Evolutionary conservation across 2,797 vertebrate species (phyloP).

Genomic region (Macrochelys suwanniensis): DNA sequence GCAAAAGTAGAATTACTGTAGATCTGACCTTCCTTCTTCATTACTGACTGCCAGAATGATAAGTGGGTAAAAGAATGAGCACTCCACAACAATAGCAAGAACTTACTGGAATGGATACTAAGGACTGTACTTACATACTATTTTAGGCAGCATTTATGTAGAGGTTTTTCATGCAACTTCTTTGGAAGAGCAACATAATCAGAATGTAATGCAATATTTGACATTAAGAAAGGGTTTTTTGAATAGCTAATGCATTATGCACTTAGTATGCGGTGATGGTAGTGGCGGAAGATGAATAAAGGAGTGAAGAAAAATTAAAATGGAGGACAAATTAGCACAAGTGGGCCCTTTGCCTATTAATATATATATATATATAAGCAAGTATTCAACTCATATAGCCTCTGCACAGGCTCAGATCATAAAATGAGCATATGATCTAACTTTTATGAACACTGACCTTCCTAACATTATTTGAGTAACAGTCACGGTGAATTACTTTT

Average conservation of each 20-base stretch:
- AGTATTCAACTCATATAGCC: neutral
- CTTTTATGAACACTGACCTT: neutral
- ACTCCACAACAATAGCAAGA: neutral
- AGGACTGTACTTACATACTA: neutral
- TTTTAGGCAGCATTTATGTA: neutral
- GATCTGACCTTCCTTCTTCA: conserved; percentile 52
- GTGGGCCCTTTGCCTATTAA: neutral
- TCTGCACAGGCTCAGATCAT: neutral
- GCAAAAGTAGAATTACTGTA: conserved; percentile 38
- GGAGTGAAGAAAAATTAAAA: neutral
- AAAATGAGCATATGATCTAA: neutral
- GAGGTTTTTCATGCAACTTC: neutral
- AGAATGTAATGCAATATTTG: neutral
- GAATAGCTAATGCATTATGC: neutral
- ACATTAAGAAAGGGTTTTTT: neutral
- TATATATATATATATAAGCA: neutral
- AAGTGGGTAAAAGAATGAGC: conserved; percentile 25
- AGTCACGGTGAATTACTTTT: neutral
- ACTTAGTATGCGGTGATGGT: neutral
- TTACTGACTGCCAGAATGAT: neutral
- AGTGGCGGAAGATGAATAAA: neutral
- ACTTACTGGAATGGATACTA: neutral
- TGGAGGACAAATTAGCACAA: neutral
- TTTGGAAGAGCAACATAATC: neutral
- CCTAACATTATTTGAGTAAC: neutral